A percentile compares a stretch with the other conserved stretches of the same genome.
phyloP scores from a whole-genome alignment of 37 sponge, comb jelly and placozoan species.

The Cliona cf. orientalis region DNA sequence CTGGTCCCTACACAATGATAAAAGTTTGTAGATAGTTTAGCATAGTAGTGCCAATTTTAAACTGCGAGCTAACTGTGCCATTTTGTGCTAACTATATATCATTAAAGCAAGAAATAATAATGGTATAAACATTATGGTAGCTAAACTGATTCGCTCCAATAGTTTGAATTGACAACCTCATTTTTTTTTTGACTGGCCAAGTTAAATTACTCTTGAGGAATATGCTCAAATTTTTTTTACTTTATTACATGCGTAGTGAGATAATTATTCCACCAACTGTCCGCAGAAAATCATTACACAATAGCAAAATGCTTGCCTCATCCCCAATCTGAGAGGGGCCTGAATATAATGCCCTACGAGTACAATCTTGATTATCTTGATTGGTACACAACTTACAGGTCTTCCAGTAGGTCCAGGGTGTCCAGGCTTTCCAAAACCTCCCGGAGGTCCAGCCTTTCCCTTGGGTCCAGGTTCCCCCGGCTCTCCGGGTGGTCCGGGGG shows the following conservation, averaged over 20 bases:
- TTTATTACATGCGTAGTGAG: too few species aligned
- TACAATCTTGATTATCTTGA: not conserved
- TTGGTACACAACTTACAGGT: slow-evolving; percentile 24
- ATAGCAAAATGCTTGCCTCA: not conserved
- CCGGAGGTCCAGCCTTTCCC: slow-evolving; percentile 35
- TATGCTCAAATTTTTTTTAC: too few species aligned
- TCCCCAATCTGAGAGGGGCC: not conserved
- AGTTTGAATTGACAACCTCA: too few species aligned
- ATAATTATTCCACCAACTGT: too few species aligned
- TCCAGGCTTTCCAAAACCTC: slow-evolving; percentile 65
- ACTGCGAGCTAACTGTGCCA: not conserved
- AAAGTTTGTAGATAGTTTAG: not conserved
- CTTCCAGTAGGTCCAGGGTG: slow-evolving; percentile 53
- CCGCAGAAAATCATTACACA: not conserved
- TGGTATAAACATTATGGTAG: too few species aligned
- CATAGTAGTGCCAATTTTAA: not conserved
- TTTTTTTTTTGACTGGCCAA: too few species aligned
- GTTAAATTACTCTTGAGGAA: too few species aligned
- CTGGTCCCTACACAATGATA: slow-evolving; percentile 27
- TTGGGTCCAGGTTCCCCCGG: slow-evolving; percentile 46
- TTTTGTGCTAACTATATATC: not conserved
- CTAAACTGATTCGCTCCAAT: too few species aligned
- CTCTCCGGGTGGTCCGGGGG: slow-evolving; percentile 45
- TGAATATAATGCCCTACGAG: too few species aligned
- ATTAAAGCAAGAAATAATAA: too few species aligned